These are phyloP conservation scores for Trogon surrucura DNA, from an alignment of 2,113 vertebrate genomes.

Conservation along the genomic window DNA sequence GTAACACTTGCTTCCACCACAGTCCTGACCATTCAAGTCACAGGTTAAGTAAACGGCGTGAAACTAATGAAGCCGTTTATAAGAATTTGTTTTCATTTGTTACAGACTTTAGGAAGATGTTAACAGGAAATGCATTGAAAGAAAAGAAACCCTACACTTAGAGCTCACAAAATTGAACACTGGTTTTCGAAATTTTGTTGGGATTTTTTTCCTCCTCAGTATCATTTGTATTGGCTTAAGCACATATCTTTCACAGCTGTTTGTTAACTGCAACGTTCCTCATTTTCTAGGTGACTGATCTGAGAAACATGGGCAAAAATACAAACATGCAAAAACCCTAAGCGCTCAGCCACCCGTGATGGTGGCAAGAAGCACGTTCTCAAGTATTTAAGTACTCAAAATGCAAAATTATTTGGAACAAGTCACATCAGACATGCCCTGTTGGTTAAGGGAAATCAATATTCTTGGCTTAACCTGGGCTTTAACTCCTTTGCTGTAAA, in stretches of 20 bases:
- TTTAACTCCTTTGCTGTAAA: neutral
- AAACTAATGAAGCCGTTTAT: neutral
- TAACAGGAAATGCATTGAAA: neutral
- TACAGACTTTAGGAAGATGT: neutral
- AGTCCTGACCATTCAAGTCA: neutral
- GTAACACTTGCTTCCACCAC: neutral
- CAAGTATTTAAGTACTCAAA: neutral
- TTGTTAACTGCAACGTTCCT: neutral
- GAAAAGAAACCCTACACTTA: neutral
- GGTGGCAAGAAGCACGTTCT: neutral
- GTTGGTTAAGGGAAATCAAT: neutral
- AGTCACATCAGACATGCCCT: neutral
- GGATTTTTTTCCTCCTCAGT: neutral
- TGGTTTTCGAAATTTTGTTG: neutral
- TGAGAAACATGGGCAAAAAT: neutral
- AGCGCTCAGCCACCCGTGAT: neutral
- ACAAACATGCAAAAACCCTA: neutral
- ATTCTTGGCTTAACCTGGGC: neutral
- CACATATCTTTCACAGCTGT: neutral
- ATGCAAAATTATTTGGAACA: neutral
- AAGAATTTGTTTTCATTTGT: neutral
- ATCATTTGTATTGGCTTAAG: neutral
- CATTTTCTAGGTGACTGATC: conserved; percentile 12
- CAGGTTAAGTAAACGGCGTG: neutral
- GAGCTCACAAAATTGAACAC: neutral